Evolutionary conservation across 2,113 vertebrate genomes (phyloP).

Genomic region (Paraplagusia blochii): DNA sequence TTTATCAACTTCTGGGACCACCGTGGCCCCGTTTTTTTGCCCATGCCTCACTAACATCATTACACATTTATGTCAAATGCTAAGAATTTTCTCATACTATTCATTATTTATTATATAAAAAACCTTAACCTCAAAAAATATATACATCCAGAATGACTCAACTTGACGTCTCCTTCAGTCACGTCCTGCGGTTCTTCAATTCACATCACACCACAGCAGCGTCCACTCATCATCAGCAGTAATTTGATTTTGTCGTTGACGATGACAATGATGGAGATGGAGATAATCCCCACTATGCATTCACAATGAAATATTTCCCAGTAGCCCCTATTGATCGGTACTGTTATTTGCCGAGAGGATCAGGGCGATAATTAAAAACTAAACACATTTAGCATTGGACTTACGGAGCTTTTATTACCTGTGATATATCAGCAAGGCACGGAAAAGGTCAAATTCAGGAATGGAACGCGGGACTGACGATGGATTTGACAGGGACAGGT

Average conservation of each 20-base stretch:
- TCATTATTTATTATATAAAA: no score
- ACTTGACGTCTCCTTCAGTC: constrained; percentile 3
- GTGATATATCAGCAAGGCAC: constrained; percentile 62
- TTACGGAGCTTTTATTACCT: constrained; percentile 67
- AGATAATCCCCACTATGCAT: constrained; percentile 61
- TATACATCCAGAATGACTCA: constrained; percentile 6
- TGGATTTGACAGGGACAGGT: constrained; percentile 57
- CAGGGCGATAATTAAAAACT: constrained; percentile 78
- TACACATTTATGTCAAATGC: no score
- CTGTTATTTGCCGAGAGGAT: constrained; percentile 79
- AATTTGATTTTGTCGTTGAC: constrained; percentile 67
- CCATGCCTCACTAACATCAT: no score
- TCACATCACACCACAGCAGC: constrained; percentile 15
- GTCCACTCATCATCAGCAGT: constrained; percentile 56
- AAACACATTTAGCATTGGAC: constrained; percentile 72
- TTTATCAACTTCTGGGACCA: no score
- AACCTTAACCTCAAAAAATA: no score
- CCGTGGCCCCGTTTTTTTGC: no score
- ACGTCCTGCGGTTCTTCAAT: constrained; percentile 11
- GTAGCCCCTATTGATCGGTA: constrained; percentile 75
- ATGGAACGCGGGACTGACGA: constrained; percentile 24
- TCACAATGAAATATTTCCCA: constrained; percentile 73
- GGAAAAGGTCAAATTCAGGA: constrained; percentile 73
- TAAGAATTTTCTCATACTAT: no score
- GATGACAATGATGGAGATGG: constrained; percentile 59